Conservation (phyloP, 1,140 invertebrate species). For the Calephelis nemesis region DNA sequence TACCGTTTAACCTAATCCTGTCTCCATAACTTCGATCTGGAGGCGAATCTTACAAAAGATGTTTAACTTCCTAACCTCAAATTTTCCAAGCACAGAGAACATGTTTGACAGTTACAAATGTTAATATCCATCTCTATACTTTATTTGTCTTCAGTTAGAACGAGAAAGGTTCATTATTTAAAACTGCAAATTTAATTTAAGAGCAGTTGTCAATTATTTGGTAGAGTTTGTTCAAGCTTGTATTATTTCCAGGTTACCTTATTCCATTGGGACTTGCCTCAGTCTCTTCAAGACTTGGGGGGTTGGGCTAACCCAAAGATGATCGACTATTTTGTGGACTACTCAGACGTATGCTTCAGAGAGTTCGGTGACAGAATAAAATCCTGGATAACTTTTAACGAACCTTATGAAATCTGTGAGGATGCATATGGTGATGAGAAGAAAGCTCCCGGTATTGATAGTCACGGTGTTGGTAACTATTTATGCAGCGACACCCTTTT, state of each 20-base stretch:
- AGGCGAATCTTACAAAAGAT: no score
- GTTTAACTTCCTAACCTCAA: no score
- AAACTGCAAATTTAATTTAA: no score
- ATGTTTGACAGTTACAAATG: no score
- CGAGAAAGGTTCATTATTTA: no score
- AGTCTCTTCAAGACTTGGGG: constrained; percentile 74
- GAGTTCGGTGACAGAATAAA: constrained; percentile 79
- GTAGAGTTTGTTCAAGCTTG: neutral
- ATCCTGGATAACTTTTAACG: constrained; percentile 81
- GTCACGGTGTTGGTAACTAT: constrained; percentile 78
- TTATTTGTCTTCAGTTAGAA: no score
- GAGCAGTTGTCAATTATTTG: no score
- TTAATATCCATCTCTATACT: no score
- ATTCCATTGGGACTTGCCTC: constrained; percentile 78
- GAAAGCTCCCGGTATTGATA: constrained; percentile 71
- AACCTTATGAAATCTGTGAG: constrained; percentile 78
- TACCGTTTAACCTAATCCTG: no score
- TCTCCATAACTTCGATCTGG: no score
- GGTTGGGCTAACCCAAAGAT: constrained; percentile 76
- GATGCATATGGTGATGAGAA: constrained; percentile 79
- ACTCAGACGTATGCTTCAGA: constrained; percentile 76
- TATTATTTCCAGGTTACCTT: constrained; percentile 64
- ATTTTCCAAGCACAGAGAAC: no score
- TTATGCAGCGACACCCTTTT: constrained; percentile 80
- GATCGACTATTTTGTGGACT: constrained; percentile 79